phyloP scores from a whole-genome alignment of 2,888 invertebrate genomes.

The Orchestes rusci region DNA sequence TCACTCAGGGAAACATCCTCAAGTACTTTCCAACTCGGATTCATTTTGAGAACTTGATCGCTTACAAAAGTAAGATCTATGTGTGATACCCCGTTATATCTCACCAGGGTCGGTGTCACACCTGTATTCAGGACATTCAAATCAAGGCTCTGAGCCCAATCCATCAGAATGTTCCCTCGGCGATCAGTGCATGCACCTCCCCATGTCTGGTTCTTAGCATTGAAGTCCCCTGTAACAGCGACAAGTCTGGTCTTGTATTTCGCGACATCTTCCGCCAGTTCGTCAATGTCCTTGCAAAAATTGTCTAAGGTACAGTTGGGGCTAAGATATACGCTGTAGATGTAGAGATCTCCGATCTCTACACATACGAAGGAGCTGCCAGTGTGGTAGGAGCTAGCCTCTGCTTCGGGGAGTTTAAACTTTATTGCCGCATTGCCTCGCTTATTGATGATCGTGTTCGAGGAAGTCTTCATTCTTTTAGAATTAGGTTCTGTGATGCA shows the following conservation, averaged over 20 bases:
- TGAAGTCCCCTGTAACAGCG: conserved; percentile 1
- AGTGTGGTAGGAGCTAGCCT: too few species aligned
- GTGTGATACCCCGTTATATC: background rate
- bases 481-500: background rate
- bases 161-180: background rate
- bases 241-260: background rate
- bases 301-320: background rate
- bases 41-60: background rate
- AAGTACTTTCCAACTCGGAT: background rate
- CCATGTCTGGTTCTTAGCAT: background rate
- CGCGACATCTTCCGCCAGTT: background rate
- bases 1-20: background rate
- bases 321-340: background rate
- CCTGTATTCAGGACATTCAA: background rate
- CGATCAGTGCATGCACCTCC: background rate
- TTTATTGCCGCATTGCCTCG: too few species aligned
- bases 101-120: conserved; percentile 1
- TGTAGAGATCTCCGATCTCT: background rate
- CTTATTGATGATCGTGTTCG: too few species aligned
- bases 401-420: too few species aligned
- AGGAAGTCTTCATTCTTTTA: too few species aligned
- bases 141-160: background rate
- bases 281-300: background rate
- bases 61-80: conserved; percentile 1
- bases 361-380: too few species aligned